Percentiles rank a stretch among this genome's conserved stretches.
Conservation (phyloP, 2,888 invertebrate species). For the Dryobota labecula region DNA sequence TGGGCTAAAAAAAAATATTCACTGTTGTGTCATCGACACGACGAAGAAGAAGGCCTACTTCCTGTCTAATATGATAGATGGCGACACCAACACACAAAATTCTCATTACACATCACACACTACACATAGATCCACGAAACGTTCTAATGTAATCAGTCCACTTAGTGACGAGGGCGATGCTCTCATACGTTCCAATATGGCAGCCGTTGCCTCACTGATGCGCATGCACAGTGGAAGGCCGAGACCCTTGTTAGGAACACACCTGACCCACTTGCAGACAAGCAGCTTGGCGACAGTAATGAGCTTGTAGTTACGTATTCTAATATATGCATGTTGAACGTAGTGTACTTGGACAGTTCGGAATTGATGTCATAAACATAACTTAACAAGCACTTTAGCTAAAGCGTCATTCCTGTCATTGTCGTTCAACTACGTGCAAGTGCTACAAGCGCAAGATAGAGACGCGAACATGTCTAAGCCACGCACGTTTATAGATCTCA, state of each 20-base stretch:
- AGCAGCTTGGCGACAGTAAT: constrained; percentile 13
- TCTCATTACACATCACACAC: neutral
- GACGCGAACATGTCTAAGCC: neutral
- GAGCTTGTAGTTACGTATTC: neutral
- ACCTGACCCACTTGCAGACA: constrained; percentile 44
- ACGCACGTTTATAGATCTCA: neutral
- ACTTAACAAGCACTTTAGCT: too few relatives aligned
- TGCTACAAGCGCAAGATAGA: too few relatives aligned
- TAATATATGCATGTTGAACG: constrained; percentile 12
- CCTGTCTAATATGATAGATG: constrained; percentile 12
- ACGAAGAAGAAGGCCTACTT: too few relatives aligned
- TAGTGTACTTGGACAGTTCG: neutral
- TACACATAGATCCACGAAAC: constrained; percentile 12
- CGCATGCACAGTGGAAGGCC: constrained; percentile 38
- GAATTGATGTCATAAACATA: neutral
- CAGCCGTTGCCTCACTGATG: constrained; percentile 40
- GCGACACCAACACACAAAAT: constrained; percentile 9
- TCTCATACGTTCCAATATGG: constrained; percentile 46
- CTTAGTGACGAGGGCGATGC: constrained; percentile 33
- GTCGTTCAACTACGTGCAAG: too few relatives aligned
- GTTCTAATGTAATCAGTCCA: constrained; percentile 34
- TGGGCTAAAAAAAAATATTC: too few relatives aligned
- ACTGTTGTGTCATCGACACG: too few relatives aligned
- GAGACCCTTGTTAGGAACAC: constrained; percentile 49
- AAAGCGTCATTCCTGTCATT: too few relatives aligned